A percentile compares a stretch with the other conserved stretches of the same genome.
Evolutionary conservation across 2,113 vertebrate genomes (phyloP).

Genomic region (Tachysurus vachellii): DNA sequence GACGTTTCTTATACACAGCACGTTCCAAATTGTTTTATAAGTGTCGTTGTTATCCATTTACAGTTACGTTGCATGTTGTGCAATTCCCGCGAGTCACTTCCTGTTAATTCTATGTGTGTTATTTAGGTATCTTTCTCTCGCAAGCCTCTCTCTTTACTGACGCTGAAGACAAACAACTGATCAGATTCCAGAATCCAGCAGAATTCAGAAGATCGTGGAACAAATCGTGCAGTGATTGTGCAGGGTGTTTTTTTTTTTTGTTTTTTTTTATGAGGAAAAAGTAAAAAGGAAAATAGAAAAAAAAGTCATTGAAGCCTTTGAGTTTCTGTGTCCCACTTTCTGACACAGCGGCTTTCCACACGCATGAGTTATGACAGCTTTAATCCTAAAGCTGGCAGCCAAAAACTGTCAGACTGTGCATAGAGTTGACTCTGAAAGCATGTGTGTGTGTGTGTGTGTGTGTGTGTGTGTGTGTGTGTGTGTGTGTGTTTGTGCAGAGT

Average conservation of each 20-base stretch:
- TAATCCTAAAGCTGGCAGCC: conserved; percentile 36
- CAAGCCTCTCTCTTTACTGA: too few relatives aligned
- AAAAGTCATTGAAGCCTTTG: background rate
- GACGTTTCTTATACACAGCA: background rate
- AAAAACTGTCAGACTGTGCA: conserved; percentile 18
- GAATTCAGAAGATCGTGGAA: background rate
- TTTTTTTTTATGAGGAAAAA: conserved; percentile 1
- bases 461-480: conserved; percentile 17
- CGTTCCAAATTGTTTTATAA: background rate
- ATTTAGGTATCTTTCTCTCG: background rate
- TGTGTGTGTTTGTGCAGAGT: conserved; percentile 27
- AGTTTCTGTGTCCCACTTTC: conserved; percentile 21
- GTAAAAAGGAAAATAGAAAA: conserved; percentile 3
- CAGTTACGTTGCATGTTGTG: background rate
- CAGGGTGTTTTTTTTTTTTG: background rate
- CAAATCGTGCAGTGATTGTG: background rate
- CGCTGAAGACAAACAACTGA: background rate
- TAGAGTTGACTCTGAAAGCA: background rate
- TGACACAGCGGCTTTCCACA: conserved; percentile 24
- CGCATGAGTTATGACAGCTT: conserved; percentile 39
- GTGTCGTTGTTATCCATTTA: background rate
- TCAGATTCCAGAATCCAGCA: background rate
- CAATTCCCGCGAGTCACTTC: background rate
- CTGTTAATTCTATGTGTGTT: background rate
- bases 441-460: conserved; percentile 30